These are phyloP conservation scores for Yponomeuta malinellus DNA, from an alignment of 2,888 invertebrate genomes.

Conservation along the genomic window DNA sequence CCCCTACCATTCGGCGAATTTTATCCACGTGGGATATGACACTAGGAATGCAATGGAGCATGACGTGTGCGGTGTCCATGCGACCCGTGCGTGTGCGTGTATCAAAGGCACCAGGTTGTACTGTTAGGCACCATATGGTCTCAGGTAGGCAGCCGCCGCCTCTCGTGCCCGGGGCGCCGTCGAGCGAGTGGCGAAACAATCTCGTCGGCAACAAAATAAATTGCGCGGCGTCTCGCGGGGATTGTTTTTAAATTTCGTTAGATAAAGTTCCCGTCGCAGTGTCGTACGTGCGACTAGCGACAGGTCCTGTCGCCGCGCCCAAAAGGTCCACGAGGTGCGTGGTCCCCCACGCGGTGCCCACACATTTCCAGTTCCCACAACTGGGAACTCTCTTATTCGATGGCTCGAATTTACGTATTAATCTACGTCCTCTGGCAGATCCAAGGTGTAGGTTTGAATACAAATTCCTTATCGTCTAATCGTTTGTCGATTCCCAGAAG, in stretches of 20 bases:
- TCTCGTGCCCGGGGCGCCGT: background rate
- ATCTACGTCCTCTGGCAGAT: too few species aligned
- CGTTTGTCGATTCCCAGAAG: too few species aligned
- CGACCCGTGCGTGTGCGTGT: background rate
- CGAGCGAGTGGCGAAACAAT: conserved; percentile 40
- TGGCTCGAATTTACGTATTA: too few species aligned
- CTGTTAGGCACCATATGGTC: background rate
- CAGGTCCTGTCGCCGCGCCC: background rate
- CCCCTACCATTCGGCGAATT: too few species aligned
- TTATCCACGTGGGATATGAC: too few species aligned
- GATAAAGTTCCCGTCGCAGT: conserved; percentile 30
- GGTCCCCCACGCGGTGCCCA: background rate
- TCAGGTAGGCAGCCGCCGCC: background rate
- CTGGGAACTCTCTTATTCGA: too few species aligned
- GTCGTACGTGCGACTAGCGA: conserved; percentile 18
- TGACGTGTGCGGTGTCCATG: background rate
- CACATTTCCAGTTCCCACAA: background rate
- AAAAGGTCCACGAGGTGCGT: background rate
- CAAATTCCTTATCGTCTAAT: too few species aligned
- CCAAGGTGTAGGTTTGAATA: too few species aligned
- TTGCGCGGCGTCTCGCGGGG: conserved; percentile 40
- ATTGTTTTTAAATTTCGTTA: conserved; percentile 71
- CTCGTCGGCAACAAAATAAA: conserved; percentile 54
- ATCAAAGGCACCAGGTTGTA: background rate
- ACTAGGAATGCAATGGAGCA: too few species aligned